phyloP scores from a whole-genome alignment of 2,888 invertebrate genomes.

The Nasonovia ribisnigri region DNA sequence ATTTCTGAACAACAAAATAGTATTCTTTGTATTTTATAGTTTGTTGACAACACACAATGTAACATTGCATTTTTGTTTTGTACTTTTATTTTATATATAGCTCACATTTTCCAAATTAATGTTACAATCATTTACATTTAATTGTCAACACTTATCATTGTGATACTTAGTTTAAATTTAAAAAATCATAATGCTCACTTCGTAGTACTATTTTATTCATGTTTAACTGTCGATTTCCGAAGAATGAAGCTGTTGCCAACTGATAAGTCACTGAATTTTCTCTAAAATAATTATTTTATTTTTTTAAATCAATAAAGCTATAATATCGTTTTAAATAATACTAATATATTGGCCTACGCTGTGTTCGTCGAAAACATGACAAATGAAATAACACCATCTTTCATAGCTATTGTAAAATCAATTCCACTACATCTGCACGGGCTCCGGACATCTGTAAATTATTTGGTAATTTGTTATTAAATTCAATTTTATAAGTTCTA shows the following conservation, averaged over 20 bases:
- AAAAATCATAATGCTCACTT: not conserved
- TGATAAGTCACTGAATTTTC: not conserved
- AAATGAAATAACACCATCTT: not conserved
- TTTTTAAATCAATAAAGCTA: not conserved
- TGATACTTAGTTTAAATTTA: not conserved
- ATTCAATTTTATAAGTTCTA: not conserved
- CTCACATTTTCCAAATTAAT: not conserved
- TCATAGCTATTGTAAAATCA: not conserved
- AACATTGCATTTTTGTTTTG: not conserved
- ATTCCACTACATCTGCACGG: conserved; percentile 41
- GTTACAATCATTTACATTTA: not conserved
- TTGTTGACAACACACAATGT: not conserved
- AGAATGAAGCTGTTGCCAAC: not conserved
- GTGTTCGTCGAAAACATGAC: conserved; percentile 19
- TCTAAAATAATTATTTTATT: conserved; percentile 12
- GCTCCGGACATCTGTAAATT: not conserved
- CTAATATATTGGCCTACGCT: not conserved
- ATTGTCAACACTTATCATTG: not conserved
- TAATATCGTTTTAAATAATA: not conserved
- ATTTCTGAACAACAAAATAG: not conserved
- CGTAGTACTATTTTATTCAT: conserved; percentile 4
- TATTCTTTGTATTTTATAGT: not conserved
- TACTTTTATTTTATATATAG: no score
- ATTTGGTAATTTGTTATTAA: not conserved
- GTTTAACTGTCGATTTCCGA: not conserved